Evolutionary conservation across 2,888 invertebrate genomes (phyloP).

Genomic region (Conchocele bisecta): DNA sequence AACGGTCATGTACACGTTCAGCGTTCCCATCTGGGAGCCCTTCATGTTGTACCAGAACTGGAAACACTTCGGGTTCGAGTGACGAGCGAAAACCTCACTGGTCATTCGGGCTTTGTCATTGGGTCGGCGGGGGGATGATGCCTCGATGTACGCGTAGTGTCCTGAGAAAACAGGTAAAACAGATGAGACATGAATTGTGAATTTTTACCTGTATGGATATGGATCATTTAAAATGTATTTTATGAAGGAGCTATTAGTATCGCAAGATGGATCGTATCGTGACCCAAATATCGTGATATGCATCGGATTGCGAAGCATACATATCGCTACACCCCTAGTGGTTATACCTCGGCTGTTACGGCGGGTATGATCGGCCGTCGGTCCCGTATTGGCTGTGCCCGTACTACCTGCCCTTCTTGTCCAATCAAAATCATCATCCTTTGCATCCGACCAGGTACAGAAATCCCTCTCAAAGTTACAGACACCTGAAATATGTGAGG

Average conservation of each 20-base stretch:
- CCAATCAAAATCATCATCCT: conserved; percentile 74
- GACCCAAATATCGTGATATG: too few species aligned
- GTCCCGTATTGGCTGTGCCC: conserved; percentile 63
- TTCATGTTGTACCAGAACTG: conserved; percentile 79
- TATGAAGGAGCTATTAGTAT: too few species aligned
- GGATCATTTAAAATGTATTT: not conserved
- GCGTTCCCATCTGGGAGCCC: conserved; percentile 68
- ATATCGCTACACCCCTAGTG: too few species aligned
- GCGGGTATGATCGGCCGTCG: conserved; percentile 67
- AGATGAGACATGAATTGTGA: not conserved
- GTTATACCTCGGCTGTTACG: conserved; percentile 44
- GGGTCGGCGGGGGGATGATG: conserved; percentile 59
- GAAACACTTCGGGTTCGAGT: conserved; percentile 56
- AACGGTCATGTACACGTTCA: conserved; percentile 64
- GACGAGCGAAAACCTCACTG: conserved; percentile 63
- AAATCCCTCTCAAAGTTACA: conserved; percentile 74
- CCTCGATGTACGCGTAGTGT: conserved; percentile 76
- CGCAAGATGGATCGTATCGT: too few species aligned
- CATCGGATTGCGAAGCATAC: too few species aligned
- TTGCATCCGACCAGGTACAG: conserved; percentile 70
- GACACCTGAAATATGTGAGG: conserved; percentile 63
- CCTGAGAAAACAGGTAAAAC: conserved; percentile 58
- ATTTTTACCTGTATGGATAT: not conserved
- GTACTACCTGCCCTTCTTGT: conserved; percentile 60
- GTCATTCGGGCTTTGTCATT: conserved; percentile 71